phyloP scores from a whole-genome alignment of 2,888 invertebrate species.

The Drosophila neonasuta region DNA sequence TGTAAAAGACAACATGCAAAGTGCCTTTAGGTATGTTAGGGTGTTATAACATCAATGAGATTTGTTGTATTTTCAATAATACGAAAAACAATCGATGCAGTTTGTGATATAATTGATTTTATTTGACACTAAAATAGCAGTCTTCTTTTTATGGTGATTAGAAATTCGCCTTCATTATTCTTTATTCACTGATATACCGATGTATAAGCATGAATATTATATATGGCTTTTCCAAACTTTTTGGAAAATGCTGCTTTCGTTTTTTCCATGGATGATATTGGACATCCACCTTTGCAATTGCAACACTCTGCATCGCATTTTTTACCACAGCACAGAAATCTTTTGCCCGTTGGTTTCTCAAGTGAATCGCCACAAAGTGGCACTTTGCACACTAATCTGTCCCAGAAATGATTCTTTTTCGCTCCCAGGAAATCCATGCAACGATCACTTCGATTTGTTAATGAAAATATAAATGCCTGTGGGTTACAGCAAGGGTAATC shows the following conservation, averaged over 20 bases:
- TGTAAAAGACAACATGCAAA: constrained; percentile 58
- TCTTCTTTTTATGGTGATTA: no score
- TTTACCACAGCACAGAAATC: not conserved
- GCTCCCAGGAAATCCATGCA: not conserved
- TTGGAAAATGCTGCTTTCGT: not conserved
- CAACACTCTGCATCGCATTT: not conserved
- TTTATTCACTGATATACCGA: no score
- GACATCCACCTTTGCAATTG: not conserved
- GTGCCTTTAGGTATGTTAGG: constrained; percentile 30
- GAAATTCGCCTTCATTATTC: no score
- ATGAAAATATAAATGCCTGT: no score
- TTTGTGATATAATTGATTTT: not conserved
- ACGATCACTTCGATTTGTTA: not conserved
- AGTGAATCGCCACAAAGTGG: no score
- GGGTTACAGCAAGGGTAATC: no score
- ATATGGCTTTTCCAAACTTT: not conserved
- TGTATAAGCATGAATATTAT: not conserved
- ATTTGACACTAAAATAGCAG: no score
- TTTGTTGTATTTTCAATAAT: not conserved
- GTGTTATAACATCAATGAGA: not conserved
- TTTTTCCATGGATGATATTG: not conserved
- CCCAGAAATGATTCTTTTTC: not conserved
- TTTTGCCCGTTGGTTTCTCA: not conserved
- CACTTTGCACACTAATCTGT: not conserved
- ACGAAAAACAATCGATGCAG: not conserved